These are phyloP conservation scores for Zapus hudsonius DNA, from an alignment of 2,113 vertebrate species.

Conservation along the genomic window DNA sequence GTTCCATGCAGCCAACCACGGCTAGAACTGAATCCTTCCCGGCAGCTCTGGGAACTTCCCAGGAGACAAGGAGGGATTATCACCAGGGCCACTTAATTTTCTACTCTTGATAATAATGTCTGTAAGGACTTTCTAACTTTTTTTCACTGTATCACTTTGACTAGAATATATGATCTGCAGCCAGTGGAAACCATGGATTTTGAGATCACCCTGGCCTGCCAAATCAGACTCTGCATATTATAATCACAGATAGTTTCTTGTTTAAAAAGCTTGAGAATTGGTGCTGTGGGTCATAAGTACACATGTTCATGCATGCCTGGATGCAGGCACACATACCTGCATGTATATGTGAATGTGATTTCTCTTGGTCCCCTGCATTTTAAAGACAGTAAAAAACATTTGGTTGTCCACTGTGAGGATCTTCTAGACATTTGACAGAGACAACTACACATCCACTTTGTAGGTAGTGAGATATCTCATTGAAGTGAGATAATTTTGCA, in stretches of 20 bases:
- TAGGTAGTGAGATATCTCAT: too few relatives aligned
- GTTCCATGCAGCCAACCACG: not conserved
- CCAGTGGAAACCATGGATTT: not conserved
- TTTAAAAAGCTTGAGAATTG: not conserved
- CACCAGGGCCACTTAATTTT: not conserved
- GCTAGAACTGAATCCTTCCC: not conserved
- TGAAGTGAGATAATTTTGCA: too few relatives aligned
- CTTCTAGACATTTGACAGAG: not conserved
- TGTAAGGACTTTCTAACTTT: not conserved
- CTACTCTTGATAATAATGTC: not conserved
- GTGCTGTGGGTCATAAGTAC: not conserved
- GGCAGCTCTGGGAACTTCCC: not conserved
- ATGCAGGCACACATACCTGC: too few relatives aligned
- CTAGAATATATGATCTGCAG: not conserved
- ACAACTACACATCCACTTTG: too few relatives aligned
- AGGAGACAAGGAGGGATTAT: not conserved
- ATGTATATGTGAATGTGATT: not conserved
- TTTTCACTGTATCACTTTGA: not conserved
- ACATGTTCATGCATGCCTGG: not conserved
- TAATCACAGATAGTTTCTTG: not conserved
- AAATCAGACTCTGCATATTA: not conserved
- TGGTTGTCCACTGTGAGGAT: not conserved
- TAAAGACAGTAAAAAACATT: not conserved
- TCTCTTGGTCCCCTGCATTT: not conserved
- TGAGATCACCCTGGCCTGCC: not conserved